Evolutionary conservation across 2,888 invertebrate species (phyloP).

Genomic region (Noctua comes): DNA sequence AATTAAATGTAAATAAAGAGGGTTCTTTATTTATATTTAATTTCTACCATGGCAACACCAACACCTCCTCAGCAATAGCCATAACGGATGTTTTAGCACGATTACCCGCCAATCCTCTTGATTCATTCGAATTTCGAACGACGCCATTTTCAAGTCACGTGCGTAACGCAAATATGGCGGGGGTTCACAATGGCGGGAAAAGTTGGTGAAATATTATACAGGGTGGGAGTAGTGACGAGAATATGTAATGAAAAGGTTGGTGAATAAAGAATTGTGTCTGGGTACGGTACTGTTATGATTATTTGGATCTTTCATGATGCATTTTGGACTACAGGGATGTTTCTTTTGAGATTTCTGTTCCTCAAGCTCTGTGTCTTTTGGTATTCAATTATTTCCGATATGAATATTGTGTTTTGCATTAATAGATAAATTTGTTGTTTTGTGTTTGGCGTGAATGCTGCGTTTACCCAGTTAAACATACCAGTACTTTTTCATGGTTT

Average conservation of each 20-base stretch:
- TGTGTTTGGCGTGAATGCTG: background rate
- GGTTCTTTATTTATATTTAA: slow-evolving; percentile 71
- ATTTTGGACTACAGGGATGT: background rate
- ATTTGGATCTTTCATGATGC: background rate
- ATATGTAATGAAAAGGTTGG: slow-evolving; percentile 30
- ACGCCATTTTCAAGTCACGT: slow-evolving; percentile 87
- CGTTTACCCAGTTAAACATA: background rate
- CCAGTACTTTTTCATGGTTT: background rate
- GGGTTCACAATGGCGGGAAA: slow-evolving; percentile 60
- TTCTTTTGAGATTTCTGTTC: background rate
- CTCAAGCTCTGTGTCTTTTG: too few species aligned
- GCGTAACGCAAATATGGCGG: slow-evolving; percentile 79
- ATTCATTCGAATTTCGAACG: slow-evolving; percentile 86
- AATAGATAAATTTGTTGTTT: background rate
- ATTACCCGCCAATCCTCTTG: slow-evolving; percentile 88
- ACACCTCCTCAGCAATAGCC: slow-evolving; percentile 52
- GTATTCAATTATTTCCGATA: background rate
- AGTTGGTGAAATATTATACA: slow-evolving; percentile 68
- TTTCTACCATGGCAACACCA: slow-evolving; percentile 52
- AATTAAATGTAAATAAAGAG: background rate
- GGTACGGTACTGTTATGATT: slow-evolving; percentile 23
- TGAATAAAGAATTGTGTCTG: slow-evolving; percentile 24
- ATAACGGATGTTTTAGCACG: slow-evolving; percentile 78
- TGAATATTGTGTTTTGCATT: background rate
- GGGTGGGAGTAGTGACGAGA: slow-evolving; percentile 57